Base-by-base conservation (phyloP, 30 jellyfish, hydroid and myxozoan genomes). In the Sanderia malayensis region DNA sequence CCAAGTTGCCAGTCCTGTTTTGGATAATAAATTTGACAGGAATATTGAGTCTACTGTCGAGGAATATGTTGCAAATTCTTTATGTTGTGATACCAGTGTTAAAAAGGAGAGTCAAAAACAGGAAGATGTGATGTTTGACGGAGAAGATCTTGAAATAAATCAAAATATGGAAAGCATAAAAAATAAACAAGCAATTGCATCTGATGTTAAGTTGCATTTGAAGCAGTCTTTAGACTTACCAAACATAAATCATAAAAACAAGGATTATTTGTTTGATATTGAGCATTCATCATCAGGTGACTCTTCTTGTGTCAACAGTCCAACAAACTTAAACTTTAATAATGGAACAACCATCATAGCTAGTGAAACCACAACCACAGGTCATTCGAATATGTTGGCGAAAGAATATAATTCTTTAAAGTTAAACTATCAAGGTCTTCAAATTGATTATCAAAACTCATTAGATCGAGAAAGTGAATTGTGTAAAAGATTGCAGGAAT, bases 231-330 rank as follows among this genome's bases (percentile, higher is more conserved):
- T 49, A 49, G 64, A 49, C 18, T 49, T 49, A 24, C 2, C 64
- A 18, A 19, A 49, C 27, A 49, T 49, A 15, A 49, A 49, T 49
- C 18, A 49, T 18, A 49, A 19, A 49, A 49, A 15, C 27, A 49
- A 49, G 18, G 64, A 49, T 49, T 24, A 9, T 49, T 4, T 37
- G 13, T 4, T 6, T 37, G 52, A 37, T 13, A 4, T 37, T 37
- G 52, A 13, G 52, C 52, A 37, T 37, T 4, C 64, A 9, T 77
- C 81, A 0, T 47, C 81, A 18, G 65, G 65, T 17, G 89, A 77
- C 21, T 32, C 81, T 2, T 77, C 89, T 17, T 77, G 81, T 77
- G 23, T 77, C 1, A 77, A 65, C 25, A 63, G 89, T 57, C 81
- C 74, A 0, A 61, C 58, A 28, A n/a, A 44, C 34, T 34, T 58